Evolutionary conservation across 1,140 invertebrate genomes (phyloP), one percentile per base, ranked within the genome.

Genomic region (Bombus confusus): DNA sequence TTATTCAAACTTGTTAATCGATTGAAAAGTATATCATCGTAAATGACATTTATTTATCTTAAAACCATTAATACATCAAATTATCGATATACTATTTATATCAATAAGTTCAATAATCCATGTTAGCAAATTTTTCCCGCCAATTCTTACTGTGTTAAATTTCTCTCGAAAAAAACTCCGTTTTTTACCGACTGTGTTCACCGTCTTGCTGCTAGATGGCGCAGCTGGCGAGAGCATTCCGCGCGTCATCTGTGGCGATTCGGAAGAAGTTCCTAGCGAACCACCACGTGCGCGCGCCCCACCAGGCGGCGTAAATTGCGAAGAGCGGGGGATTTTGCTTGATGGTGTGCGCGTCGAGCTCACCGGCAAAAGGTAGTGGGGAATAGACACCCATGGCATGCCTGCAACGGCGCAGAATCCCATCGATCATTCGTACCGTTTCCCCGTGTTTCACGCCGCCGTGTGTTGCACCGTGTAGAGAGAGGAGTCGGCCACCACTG

Each of bases 361-460:
- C 66, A 37, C 83, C 72, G 41, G 79, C 34, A 76, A 74, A 71
- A 73, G 80, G 80, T 76, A 87, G 87, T 88, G 92, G 93, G 90
- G 89, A 87, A 59, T 68, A 82, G 79, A 88, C 86, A 88, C 78
- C 89, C 88, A 88, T 83, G 88, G 88, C 87, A 91, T 92, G 93
- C 92, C 90, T 82, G 87, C 89, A 87, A 94, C 92, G 88, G 95
- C 95, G 95, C 94, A 95, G 94, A 95, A 94, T 95, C 95, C 93
- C 94, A 95, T 95, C 94, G 94, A 95, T 95, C 95, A 95, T 95
- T 94, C 92, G 84, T 88, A 86, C 90, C 92, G 93, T 94, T 94
- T 93, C 90, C 87, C 93, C 92, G 91, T 93, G 94, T 92, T 94
- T 93, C 92, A 93, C 91, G 92, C 92, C 92, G 92, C 90, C 91